A percentile compares a stretch with the other conserved stretches of the same genome.
Conservation (phyloP, 53 echinoderm and acorn worm genomes). For the Apostichopus leukothele region DNA sequence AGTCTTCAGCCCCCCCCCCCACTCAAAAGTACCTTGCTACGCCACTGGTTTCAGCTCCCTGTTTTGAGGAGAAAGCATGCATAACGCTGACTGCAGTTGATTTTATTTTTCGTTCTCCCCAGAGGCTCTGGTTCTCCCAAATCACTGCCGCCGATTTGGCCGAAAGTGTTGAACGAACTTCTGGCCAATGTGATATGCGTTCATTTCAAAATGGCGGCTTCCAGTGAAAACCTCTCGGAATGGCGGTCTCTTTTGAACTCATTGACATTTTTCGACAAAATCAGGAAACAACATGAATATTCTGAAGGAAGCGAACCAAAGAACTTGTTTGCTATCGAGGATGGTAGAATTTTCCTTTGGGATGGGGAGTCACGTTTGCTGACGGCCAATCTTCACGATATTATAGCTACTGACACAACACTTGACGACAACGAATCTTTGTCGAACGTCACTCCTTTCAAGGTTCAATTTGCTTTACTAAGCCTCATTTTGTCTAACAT, state of each 20-base stretch:
- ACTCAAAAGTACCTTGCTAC: too few relatives aligned
- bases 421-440: neutral
- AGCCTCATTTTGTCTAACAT: too few relatives aligned
- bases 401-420: neutral
- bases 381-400: slow-evolving; percentile 10
- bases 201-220: slow-evolving; percentile 30
- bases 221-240: slow-evolving; percentile 32
- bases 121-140: too few relatives aligned
- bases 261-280: slow-evolving; percentile 28
- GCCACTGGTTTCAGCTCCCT: too few relatives aligned
- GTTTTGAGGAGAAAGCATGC: too few relatives aligned
- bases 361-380: slow-evolving; percentile 16
- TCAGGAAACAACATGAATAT: slow-evolving; percentile 42
- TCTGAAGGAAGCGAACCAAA: slow-evolving; percentile 27
- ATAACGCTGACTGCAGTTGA: too few relatives aligned
- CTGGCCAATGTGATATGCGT: neutral
- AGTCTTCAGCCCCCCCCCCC: too few relatives aligned
- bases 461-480: neutral
- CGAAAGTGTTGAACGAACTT: neutral
- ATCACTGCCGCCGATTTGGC: too few relatives aligned
- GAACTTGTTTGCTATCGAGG: slow-evolving; percentile 13
- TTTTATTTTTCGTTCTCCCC: too few relatives aligned
- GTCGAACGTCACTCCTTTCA: neutral
- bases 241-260: slow-evolving; percentile 44
- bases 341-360: slow-evolving; percentile 28